Evolutionary conservation across 2,797 vertebrate species (phyloP).

Genomic region (Brachyrhaphis roseni): DNA sequence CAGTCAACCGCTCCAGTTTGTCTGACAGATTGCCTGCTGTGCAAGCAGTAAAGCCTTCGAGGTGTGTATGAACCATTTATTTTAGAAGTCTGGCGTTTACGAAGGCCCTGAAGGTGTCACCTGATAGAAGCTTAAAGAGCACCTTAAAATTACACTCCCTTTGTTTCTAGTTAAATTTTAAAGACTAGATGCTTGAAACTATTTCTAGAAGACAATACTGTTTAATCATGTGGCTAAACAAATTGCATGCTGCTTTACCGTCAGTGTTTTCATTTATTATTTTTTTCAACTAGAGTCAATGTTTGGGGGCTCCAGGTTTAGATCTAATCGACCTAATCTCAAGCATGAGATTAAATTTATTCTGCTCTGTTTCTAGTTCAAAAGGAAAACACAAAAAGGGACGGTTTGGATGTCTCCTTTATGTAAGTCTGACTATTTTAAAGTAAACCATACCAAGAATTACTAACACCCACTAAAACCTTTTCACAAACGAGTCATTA

Average conservation of each 20-base stretch:
- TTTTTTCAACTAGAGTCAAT: not conserved
- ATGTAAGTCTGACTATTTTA: conserved; percentile 1
- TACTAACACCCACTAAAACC: conserved; percentile 5
- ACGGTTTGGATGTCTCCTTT: not conserved
- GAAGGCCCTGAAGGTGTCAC: conserved; percentile 46
- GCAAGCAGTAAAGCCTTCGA: conserved; percentile 51
- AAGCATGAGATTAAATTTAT: conserved; percentile 25
- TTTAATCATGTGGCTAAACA: not conserved
- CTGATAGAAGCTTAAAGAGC: conserved; percentile 32
- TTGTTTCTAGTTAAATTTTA: conserved; percentile 41
- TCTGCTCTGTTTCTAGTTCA: conserved; percentile 4
- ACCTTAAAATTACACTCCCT: conserved; percentile 27
- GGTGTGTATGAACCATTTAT: conserved; percentile 41
- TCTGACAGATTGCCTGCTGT: conserved; percentile 49
- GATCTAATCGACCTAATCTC: conserved; percentile 39
- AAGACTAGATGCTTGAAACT: conserved; percentile 6
- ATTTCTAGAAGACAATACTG: not conserved
- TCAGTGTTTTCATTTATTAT: not conserved
- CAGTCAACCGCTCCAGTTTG: conserved; percentile 7
- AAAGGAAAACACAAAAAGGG: conserved; percentile 12
- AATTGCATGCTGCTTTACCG: not conserved
- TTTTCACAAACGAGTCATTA: conserved; percentile 6
- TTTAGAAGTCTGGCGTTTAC: conserved; percentile 55
- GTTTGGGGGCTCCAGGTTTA: conserved; percentile 31
- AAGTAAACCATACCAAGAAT: conserved; percentile 5